Percentiles rank a stretch among this genome's conserved stretches.
phyloP scores from a whole-genome alignment of 2,888 invertebrate species.

The Eurytoma adleriae region DNA sequence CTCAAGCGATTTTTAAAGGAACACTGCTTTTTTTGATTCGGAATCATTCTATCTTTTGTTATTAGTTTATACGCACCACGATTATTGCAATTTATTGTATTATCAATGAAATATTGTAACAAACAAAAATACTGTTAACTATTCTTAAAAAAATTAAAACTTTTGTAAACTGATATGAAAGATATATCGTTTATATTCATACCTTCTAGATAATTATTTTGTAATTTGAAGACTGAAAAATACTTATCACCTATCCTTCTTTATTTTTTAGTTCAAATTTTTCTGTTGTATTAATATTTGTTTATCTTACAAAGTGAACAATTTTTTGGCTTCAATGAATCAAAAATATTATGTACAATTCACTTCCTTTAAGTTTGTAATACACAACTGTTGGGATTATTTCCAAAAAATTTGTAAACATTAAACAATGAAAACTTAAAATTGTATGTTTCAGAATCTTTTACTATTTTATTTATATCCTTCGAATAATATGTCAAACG shows the following conservation, averaged over 20 bases:
- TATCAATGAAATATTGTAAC: slow-evolving; percentile 74
- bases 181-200: slow-evolving; percentile 41
- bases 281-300: not conserved
- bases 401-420: no score
- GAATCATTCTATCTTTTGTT: slow-evolving; percentile 69
- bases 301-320: no score
- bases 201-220: slow-evolving; percentile 25
- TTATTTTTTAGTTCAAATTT: not conserved
- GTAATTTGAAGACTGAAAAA: slow-evolving; percentile 3
- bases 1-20: slow-evolving; percentile 54
- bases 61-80: slow-evolving; percentile 73
- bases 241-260: not conserved
- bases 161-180: slow-evolving; percentile 72
- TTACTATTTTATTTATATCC: no score
- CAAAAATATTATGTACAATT: no score
- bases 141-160: slow-evolving; percentile 75
- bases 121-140: slow-evolving; percentile 75
- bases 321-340: no score
- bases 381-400: no score
- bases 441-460: no score
- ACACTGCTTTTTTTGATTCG: slow-evolving; percentile 57
- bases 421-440: no score
- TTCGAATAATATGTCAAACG: no score
- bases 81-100: slow-evolving; percentile 74
- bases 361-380: no score